Base-by-base conservation (phyloP, 2,113 vertebrate genomes). In the Anguilla japonica region DNA sequence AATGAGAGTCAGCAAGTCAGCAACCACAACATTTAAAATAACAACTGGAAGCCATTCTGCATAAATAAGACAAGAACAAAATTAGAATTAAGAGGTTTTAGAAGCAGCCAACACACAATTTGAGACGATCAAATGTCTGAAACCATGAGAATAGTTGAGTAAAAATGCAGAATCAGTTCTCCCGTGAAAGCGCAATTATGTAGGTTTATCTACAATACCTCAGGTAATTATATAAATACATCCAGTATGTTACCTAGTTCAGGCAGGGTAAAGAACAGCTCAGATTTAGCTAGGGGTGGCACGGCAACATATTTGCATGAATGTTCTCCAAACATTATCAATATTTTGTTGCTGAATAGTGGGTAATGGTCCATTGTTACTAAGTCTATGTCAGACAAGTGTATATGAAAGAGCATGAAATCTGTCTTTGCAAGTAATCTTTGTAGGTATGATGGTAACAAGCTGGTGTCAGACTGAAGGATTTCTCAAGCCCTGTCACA, bases 81-180 rank as follows among this genome's bases (percentile, higher is more conserved):
- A 34, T 75, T 9, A n/a, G 26, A 75, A 75, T 75, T n/a, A 75
- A 26, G n/a, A 75, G 71, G n/a, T 26, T 34, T 75, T 34, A 34
- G 71, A n/a, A 29, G 71, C n/a, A 75, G 71, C 71, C 71, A 75
- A 75, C 26, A 75, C 71, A 75, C 71, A 75, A 75, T 75, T 75
- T 75, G n/a, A 75, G 71, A 75, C 3, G 60, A 22, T 75, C 26
- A 9, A 75, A n/a, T 34, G 34, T 34, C n/a, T 26, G 71, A 75
- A 75, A 7, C 71, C n/a, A 9, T 75, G 71, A 75, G 71, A 75
- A 34, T 34, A 75, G n/a, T 75, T 75, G 26, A 75, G 11, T 8
- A 67, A 75, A n/a, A 75, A 29, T 11, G 71, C 6, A 9, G 71
- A 75, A n/a, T n/a, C n/a, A 75, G 7, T 75, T n/a, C n/a, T 34